These are phyloP conservation scores for Thamnophis sirtalis DNA, from an alignment of 2,113 vertebrate genomes.

Conservation along the genomic window DNA sequence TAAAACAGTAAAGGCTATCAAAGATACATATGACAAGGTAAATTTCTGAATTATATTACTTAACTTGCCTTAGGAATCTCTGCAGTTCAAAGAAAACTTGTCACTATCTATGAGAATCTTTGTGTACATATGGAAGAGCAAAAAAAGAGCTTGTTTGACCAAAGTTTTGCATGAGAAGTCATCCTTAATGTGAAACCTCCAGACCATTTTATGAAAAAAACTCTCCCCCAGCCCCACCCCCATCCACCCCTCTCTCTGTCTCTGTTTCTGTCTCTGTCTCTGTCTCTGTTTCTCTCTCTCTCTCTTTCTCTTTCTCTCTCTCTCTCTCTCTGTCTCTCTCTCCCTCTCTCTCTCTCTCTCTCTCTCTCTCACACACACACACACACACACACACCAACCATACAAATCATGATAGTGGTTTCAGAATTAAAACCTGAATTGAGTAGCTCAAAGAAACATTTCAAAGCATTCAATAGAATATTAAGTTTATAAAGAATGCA, in stretches of 20 bases:
- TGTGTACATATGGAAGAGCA: not conserved
- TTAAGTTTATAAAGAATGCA: not conserved
- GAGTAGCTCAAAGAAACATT: not conserved
- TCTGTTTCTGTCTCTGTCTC: not conserved
- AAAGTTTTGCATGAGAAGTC: not conserved
- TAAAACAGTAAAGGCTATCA: conserved; percentile 60
- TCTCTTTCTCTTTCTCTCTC: too few relatives aligned
- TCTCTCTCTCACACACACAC: not conserved
- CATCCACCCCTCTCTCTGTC: not conserved
- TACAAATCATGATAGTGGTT: not conserved
- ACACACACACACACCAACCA: too few relatives aligned
- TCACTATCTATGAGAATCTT: not conserved
- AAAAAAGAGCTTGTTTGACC: not conserved
- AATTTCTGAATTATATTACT: not conserved
- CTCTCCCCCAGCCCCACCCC: too few relatives aligned
- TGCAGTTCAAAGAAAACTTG: rapidly evolving
- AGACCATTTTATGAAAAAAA: not conserved
- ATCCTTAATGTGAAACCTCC: not conserved
- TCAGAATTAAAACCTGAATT: not conserved
- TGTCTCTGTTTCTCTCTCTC: not conserved
- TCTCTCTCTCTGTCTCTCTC: too few relatives aligned
- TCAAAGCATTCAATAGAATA: not conserved
- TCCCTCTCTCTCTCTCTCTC: not conserved
- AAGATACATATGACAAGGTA: conserved; percentile 61
- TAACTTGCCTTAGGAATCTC: rapidly evolving